phyloP scores from a whole-genome alignment of 2,113 vertebrate genomes.

The Ramphastos sulfuratus region DNA sequence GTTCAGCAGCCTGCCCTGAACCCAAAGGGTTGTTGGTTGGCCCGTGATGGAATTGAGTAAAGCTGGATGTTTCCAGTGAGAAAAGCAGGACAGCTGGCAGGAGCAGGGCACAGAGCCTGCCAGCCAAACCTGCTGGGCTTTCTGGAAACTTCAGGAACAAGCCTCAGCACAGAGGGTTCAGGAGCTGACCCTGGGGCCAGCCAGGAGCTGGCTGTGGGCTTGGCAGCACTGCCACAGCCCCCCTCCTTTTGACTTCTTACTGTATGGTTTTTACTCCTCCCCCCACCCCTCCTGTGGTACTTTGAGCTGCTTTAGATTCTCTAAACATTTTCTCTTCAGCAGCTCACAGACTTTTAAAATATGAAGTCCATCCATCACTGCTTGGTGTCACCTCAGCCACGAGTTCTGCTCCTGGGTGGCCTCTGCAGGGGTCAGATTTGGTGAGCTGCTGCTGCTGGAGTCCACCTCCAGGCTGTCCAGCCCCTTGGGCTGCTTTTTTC shows the following conservation, averaged over 20 bases:
- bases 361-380: background rate
- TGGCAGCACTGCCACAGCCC: fast-evolving
- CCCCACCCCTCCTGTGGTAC: background rate
- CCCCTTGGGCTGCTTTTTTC: background rate
- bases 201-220: fast-evolving
- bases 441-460: background rate
- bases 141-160: background rate
- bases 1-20: background rate
- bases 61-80: background rate
- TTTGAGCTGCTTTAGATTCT: background rate
- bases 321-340: background rate
- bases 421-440: fast-evolving
- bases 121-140: background rate
- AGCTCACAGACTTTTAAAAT: background rate
- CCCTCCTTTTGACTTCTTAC: background rate
- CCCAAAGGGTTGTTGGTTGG: fast-evolving
- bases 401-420: background rate
- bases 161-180: fast-evolving
- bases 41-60: fast-evolving
- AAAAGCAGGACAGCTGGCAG: background rate
- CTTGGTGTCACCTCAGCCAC: background rate
- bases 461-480: background rate
- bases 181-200: background rate
- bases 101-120: background rate
- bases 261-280: background rate